These are phyloP conservation scores for Poeciliopsis infans DNA, from an alignment of 2,797 vertebrate species.

Conservation along the genomic window DNA sequence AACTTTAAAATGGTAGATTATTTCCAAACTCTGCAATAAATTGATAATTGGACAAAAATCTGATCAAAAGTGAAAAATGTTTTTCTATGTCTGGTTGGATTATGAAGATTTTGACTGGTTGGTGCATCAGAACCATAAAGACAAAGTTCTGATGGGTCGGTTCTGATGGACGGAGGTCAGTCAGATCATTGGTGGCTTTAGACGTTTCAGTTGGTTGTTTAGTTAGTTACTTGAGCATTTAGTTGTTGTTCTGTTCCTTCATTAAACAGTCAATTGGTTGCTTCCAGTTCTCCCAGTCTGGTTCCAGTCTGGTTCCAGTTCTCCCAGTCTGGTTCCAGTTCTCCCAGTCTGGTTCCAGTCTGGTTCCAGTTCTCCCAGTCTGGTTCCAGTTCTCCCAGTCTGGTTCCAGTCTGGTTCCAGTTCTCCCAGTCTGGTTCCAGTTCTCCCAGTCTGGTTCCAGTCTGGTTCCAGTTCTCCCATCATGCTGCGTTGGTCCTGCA, in stretches of 20 bases:
- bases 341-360: neutral
- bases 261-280: neutral
- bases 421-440: neutral
- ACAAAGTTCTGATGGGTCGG: neutral
- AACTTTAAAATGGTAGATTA: too few species aligned
- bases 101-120: too few species aligned
- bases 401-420: too few species aligned
- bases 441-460: neutral
- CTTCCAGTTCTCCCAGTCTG: neutral
- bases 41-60: too few species aligned
- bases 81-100: too few species aligned
- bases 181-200: too few species aligned
- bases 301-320: neutral
- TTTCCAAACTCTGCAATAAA: too few species aligned
- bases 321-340: neutral
- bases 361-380: too few species aligned
- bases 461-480: neutral
- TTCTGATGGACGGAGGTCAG: too few species aligned
- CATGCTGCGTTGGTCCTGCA: constrained; percentile 28
- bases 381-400: too few species aligned
- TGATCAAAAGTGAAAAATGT: too few species aligned
- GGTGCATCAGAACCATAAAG: neutral
- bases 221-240: neutral
- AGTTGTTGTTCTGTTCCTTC: neutral
- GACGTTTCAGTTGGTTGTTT: neutral